phyloP scores from a whole-genome alignment of 2,888 invertebrate genomes.

The Teleogryllus oceanicus region DNA sequence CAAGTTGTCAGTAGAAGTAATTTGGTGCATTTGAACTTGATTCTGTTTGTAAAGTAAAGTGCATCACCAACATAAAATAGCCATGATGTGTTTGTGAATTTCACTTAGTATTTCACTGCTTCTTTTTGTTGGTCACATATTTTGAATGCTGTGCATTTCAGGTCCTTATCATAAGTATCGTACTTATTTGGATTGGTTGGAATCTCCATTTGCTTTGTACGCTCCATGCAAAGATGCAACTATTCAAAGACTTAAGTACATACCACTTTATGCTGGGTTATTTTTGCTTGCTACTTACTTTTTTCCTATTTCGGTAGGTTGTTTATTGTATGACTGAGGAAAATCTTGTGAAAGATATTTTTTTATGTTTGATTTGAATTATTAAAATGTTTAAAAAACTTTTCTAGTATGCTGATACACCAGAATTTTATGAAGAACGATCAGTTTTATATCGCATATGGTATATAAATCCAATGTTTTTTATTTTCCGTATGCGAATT shows the following conservation, averaged over 20 bases:
- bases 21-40: too few species aligned
- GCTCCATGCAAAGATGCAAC: constrained; percentile 61
- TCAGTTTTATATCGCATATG: constrained; percentile 74
- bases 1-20: too few species aligned
- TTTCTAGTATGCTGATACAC: constrained; percentile 70
- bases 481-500: constrained; percentile 83
- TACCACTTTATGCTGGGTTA: constrained; percentile 62
- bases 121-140: not conserved
- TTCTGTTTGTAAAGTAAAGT: too few species aligned
- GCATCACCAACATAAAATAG: too few species aligned
- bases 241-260: constrained; percentile 61
- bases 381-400: not conserved
- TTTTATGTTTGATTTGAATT: not conserved
- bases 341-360: not conserved
- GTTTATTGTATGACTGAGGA: constrained; percentile 21
- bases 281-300: constrained; percentile 63
- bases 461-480: constrained; percentile 83
- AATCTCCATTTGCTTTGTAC: constrained; percentile 62
- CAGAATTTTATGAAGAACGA: constrained; percentile 68
- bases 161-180: constrained; percentile 92
- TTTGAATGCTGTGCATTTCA: constrained; percentile 49
- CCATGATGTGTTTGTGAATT: not conserved
- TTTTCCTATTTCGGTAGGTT: constrained; percentile 72
- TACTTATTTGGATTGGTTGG: constrained; percentile 76
- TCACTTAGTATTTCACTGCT: not conserved